Evolutionary conservation across 2,888 invertebrate genomes (phyloP).

Genomic region (Drosophila paramelanica): DNA sequence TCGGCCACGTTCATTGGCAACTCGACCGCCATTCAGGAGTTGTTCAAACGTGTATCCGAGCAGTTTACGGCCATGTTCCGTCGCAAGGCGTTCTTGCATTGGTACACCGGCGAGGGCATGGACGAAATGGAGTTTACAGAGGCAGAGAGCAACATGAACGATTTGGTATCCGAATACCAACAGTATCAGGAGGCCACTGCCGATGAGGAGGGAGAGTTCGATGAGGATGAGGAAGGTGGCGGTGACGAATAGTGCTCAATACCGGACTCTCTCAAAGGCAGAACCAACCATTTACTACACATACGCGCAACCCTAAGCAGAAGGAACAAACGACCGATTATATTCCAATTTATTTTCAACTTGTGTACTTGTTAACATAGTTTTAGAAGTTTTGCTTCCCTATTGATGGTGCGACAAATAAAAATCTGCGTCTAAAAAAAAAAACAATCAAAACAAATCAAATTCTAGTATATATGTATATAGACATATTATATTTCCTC

Average conservation of each 20-base stretch:
- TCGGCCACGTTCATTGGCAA: slow-evolving; percentile 97
- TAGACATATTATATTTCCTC: neutral
- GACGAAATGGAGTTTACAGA: slow-evolving; percentile 99
- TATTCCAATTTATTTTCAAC: slow-evolving; percentile 2
- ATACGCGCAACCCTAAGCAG: slow-evolving; percentile 11
- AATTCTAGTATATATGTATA: too few species aligned
- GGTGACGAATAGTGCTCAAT: slow-evolving; percentile 80
- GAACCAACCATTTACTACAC: too few species aligned
- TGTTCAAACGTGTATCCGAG: slow-evolving; percentile 96
- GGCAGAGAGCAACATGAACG: slow-evolving; percentile 98
- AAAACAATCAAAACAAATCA: too few species aligned
- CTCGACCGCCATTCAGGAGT: slow-evolving; percentile 96
- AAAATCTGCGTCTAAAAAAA: slow-evolving; percentile 1
- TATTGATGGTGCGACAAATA: slow-evolving; percentile 6
- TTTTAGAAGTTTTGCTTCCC: slow-evolving; percentile 9
- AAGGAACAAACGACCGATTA: slow-evolving; percentile 38
- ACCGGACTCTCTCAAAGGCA: neutral
- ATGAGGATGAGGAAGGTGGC: slow-evolving; percentile 87
- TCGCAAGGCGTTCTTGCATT: slow-evolving; percentile 98
- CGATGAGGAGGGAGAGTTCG: slow-evolving; percentile 93
- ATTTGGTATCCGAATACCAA: slow-evolving; percentile 96
- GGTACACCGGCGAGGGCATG: slow-evolving; percentile 99
- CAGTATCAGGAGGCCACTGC: slow-evolving; percentile 96
- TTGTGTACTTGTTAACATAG: slow-evolving; percentile 17
- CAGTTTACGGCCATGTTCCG: slow-evolving; percentile 98